Percentiles rank a stretch among this genome's conserved stretches.
These are phyloP conservation scores for Notarius quadriscutis DNA, from an alignment of 2,113 vertebrate species.

Conservation along the genomic window DNA sequence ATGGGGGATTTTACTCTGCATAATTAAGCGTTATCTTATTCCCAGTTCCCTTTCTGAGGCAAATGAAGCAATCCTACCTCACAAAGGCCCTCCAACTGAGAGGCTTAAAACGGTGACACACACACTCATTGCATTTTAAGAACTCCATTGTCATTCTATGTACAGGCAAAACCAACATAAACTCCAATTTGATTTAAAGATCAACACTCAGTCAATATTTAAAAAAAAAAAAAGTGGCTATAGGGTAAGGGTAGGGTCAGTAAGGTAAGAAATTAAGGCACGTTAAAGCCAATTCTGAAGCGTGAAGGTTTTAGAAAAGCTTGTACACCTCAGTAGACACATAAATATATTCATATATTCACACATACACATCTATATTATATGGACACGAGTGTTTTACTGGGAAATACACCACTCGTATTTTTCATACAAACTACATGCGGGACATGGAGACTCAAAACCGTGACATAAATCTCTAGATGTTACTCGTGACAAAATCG, in stretches of 20 bases:
- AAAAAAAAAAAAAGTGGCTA: not conserved
- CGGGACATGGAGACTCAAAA: too few relatives aligned
- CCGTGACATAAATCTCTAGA: too few relatives aligned
- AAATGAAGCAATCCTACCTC: conserved; percentile 44
- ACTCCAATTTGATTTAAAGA: conserved; percentile 25
- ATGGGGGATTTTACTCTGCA: conserved; percentile 28
- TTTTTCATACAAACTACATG: too few relatives aligned
- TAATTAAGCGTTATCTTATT: conserved; percentile 48
- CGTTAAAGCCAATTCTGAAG: not conserved
- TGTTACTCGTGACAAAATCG: too few relatives aligned
- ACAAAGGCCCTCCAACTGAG: conserved; percentile 55
- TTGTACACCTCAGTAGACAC: not conserved
- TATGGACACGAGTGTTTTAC: too few relatives aligned
- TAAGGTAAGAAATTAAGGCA: too few relatives aligned
- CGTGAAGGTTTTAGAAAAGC: not conserved
- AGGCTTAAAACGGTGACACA: conserved; percentile 48
- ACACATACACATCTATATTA: not conserved
- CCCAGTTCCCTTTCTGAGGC: conserved; percentile 43
- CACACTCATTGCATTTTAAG: conserved; percentile 46
- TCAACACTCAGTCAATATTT: not conserved
- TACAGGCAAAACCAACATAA: conserved; percentile 35
- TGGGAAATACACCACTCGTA: too few relatives aligned
- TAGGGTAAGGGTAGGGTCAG: not conserved
- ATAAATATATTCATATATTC: not conserved
- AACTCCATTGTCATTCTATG: conserved; percentile 46